phyloP scores from a whole-genome alignment of 2,888 invertebrate genomes.

The Mayetiola destructor region DNA sequence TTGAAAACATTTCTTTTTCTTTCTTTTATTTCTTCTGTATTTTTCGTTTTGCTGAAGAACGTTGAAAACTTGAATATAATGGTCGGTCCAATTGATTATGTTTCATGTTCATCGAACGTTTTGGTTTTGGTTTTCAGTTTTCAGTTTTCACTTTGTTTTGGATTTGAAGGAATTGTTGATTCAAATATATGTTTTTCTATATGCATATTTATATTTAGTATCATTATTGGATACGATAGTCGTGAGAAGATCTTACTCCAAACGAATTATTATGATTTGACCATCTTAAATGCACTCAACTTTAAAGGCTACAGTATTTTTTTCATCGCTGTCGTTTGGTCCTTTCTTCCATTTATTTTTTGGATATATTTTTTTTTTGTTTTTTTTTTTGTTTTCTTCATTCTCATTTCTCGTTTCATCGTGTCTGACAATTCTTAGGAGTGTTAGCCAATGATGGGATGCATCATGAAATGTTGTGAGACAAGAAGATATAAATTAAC shows the following conservation, averaged over 20 bases:
- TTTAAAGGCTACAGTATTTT: background rate
- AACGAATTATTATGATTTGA: conserved; percentile 10
- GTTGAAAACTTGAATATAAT: no score
- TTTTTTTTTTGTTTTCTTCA: background rate
- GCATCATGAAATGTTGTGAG: background rate
- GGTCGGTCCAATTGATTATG: conserved; percentile 11
- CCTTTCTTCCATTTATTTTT: background rate
- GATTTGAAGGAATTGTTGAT: no score
- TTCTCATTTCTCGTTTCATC: background rate
- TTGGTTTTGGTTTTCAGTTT: no score
- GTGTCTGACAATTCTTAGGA: no score
- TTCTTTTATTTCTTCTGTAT: no score
- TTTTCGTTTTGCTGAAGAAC: no score
- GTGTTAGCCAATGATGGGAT: no score
- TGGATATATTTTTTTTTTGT: background rate
- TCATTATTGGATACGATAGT: conserved; percentile 3
- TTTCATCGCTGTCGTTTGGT: background rate
- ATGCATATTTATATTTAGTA: background rate
- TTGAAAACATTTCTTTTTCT: background rate
- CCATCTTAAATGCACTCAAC: conserved; percentile 5
- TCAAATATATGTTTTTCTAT: no score
- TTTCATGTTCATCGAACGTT: conserved; percentile 5
- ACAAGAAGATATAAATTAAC: conserved; percentile 5
- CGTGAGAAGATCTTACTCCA: conserved; percentile 10
- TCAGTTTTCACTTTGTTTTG: no score